Conservation (phyloP, 2,113 vertebrate species). For the Plecturocebus donacophilus region DNA sequence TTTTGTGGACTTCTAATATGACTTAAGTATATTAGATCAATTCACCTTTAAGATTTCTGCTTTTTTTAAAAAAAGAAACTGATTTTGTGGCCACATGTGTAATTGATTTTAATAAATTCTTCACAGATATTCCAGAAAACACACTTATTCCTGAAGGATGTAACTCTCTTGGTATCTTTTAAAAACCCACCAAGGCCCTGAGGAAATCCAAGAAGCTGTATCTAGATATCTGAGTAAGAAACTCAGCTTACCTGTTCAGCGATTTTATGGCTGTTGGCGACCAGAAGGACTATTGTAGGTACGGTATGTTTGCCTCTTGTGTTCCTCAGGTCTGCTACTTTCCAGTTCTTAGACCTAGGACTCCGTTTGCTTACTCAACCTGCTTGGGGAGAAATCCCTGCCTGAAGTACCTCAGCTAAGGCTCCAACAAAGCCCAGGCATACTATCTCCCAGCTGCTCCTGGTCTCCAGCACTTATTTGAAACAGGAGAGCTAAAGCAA, state of each 20-base stretch:
- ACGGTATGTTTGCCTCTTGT: too few relatives aligned
- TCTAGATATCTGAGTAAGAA: neutral
- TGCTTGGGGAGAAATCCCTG: neutral
- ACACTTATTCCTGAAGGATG: neutral
- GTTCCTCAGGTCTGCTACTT: neutral
- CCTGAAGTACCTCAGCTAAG: neutral
- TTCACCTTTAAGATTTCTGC: neutral
- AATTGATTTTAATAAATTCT: neutral
- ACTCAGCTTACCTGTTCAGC: too few relatives aligned
- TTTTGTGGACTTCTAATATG: neutral
- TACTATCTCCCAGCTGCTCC: too few relatives aligned
- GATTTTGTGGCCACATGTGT: neutral
- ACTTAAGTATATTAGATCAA: neutral
- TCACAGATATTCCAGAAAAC: neutral
- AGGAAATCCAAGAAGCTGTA: neutral
- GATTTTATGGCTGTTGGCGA: neutral
- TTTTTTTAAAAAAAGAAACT: neutral
- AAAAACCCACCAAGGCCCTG: neutral
- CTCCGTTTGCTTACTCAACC: too few relatives aligned
- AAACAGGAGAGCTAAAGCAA: neutral
- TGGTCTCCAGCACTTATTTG: too few relatives aligned
- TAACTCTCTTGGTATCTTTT: neutral
- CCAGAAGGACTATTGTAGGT: fast-evolving
- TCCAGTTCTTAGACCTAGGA: neutral
- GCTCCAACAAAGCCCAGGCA: neutral